A percentile compares a stretch with the other conserved stretches of the same genome.
Conservation (phyloP, 2,888 invertebrate species). For the Micropterix aruncella region DNA sequence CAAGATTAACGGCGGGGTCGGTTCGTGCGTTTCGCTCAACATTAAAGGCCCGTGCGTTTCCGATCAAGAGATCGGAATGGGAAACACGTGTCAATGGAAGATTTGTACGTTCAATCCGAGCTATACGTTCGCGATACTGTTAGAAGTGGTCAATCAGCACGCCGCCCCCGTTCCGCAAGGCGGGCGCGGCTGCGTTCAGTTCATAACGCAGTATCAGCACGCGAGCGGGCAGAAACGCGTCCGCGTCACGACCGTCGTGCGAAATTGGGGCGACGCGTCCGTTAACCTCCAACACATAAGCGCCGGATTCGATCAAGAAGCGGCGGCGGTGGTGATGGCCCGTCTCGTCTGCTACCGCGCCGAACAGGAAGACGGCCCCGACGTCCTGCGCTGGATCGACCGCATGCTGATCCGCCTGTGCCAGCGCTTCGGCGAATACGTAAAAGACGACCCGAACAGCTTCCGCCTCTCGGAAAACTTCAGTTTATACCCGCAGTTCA, state of each 20-base stretch:
- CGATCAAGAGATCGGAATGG: slow-evolving; percentile 95
- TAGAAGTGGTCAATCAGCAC: slow-evolving; percentile 94
- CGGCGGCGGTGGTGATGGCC: slow-evolving; percentile 94
- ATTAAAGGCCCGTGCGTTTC: slow-evolving; percentile 87
- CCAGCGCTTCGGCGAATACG: slow-evolving; percentile 98
- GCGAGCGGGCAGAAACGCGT: slow-evolving; percentile 90
- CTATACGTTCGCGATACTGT: slow-evolving; percentile 86
- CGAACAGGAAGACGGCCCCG: slow-evolving; percentile 89
- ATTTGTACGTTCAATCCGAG: slow-evolving; percentile 89
- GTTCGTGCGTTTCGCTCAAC: slow-evolving; percentile 89
- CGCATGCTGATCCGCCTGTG: slow-evolving; percentile 96
- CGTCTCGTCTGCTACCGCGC: slow-evolving; percentile 93
- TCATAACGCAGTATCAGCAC: slow-evolving; percentile 97
- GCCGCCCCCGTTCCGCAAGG: slow-evolving; percentile 91
- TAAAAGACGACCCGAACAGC: slow-evolving; percentile 93
- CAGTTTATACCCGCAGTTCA: slow-evolving; percentile 97
- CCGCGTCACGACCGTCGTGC: slow-evolving; percentile 91
- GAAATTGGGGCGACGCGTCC: slow-evolving; percentile 96
- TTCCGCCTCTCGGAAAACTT: slow-evolving; percentile 95
- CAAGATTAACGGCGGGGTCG: slow-evolving; percentile 86
- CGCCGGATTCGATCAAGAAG: slow-evolving; percentile 96
- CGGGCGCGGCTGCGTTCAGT: slow-evolving; percentile 92
- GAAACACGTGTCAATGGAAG: slow-evolving; percentile 97
- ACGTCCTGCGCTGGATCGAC: slow-evolving; percentile 97
- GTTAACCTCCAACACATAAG: slow-evolving; percentile 81